Percentiles rank a stretch among this genome's conserved stretches.
Conservation (phyloP, 2,113 vertebrate species). For the human region GRCh38 chr1:208354501-208355000, state of each 20-base stretch:
- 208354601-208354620: not conserved
- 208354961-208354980: not conserved
- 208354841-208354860: slow-evolving; percentile 40
- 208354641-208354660: not conserved
- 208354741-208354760: not conserved
- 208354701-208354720: not conserved
- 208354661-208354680: not conserved
- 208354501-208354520: not conserved
- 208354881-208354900: not conserved
- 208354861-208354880: not conserved
- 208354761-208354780: not conserved
- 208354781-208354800: not conserved
- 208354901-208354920: not conserved
- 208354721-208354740: not conserved
- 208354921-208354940: slow-evolving; percentile 33
- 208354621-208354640: not conserved
- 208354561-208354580: not conserved
- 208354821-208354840: slow-evolving; percentile 60
- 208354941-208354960: not conserved
- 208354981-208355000: not conserved
- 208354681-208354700: not conserved
- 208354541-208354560: slow-evolving; percentile 28
- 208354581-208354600: not conserved
- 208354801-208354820: slow-evolving; percentile 28
- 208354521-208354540: not conserved